Base-by-base conservation (phyloP, 30 jellyfish, hydroid and myxozoan genomes). In the Cassiopea andromeda region DNA sequence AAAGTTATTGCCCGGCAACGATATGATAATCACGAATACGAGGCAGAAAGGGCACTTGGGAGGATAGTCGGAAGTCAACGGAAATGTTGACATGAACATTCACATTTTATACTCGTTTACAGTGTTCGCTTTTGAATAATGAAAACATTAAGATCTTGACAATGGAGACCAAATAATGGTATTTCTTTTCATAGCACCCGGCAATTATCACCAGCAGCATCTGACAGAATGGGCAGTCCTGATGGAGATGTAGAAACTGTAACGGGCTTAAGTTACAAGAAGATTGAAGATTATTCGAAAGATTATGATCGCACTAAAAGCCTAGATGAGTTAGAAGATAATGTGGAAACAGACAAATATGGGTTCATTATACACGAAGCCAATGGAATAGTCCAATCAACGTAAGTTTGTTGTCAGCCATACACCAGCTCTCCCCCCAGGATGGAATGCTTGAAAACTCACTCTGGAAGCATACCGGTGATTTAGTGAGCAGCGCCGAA, bases 351-450 rank as follows among this genome's bases (percentile, higher is more conserved):
- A 38, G 94, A 87, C 44, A 50, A 90, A 87, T 87, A 66, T 78
- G 94, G 94, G 15, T 87, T 87, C 18, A 69, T 87, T 14, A 77
- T 87, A 46, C 94, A 87, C 50, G 94, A 87, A 46, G 94, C 94
- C 48, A 87, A 87, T 49, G 94, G 72, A 2, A 59, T 44, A 59
- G 75, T 82, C 43, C 94, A 87, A 46, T 87, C 94, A 64, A 17
- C 16, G 93, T 73, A 69, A 85, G 87, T 10, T 54, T 6, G 64
- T 27, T 27, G 38, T 27, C 38, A 27, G 38, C 38, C 38, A 27
- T 27, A 27, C 38, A 27, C 38, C 38, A 27, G 38, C 38, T 27
- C 38, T 27, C 38, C 38, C 38, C 0, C 38, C 38, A 27, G 38
- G 38, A 27, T 27, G 38, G 38, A 27, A 27, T 27, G 38, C 38